A percentile compares a stretch with the other conserved stretches of the same genome.
Conservation (phyloP, 2,888 invertebrate species). For the Ganaspis brasiliensis region DNA sequence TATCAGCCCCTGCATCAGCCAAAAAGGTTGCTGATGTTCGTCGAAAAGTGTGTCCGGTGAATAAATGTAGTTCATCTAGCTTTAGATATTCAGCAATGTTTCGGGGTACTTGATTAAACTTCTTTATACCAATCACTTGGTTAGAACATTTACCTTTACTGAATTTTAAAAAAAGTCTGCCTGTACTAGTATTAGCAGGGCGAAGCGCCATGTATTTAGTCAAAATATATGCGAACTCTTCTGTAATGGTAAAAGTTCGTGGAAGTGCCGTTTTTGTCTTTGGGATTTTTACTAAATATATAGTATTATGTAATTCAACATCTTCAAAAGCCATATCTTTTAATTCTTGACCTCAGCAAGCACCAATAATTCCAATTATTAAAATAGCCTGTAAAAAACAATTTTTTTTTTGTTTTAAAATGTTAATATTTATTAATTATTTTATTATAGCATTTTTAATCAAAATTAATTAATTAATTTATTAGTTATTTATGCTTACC, state of each 20-base stretch:
- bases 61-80: slow-evolving; percentile 56
- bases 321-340: slow-evolving; percentile 42
- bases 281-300: slow-evolving; percentile 48
- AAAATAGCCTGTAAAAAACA: slow-evolving; percentile 48
- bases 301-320: slow-evolving; percentile 49
- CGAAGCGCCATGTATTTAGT: slow-evolving; percentile 49
- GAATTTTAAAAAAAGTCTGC: slow-evolving; percentile 55
- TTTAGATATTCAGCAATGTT: slow-evolving; percentile 58
- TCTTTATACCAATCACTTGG: slow-evolving; percentile 59
- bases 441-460: neutral
- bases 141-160: slow-evolving; percentile 56
- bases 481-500: slow-evolving; percentile 31
- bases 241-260: slow-evolving; percentile 48
- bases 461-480: neutral
- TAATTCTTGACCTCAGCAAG: slow-evolving; percentile 45
- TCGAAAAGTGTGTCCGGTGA: slow-evolving; percentile 59
- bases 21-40: slow-evolving; percentile 59
- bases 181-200: slow-evolving; percentile 41
- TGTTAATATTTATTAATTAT: neutral
- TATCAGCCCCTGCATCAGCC: slow-evolving; percentile 54
- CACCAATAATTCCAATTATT: slow-evolving; percentile 51
- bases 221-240: slow-evolving; percentile 32
- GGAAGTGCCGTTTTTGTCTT: slow-evolving; percentile 41
- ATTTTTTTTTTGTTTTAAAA: slow-evolving; percentile 24
- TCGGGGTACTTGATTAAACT: slow-evolving; percentile 59